Base-by-base conservation (phyloP, 2,888 invertebrate genomes). In the Doris montereyensis region DNA sequence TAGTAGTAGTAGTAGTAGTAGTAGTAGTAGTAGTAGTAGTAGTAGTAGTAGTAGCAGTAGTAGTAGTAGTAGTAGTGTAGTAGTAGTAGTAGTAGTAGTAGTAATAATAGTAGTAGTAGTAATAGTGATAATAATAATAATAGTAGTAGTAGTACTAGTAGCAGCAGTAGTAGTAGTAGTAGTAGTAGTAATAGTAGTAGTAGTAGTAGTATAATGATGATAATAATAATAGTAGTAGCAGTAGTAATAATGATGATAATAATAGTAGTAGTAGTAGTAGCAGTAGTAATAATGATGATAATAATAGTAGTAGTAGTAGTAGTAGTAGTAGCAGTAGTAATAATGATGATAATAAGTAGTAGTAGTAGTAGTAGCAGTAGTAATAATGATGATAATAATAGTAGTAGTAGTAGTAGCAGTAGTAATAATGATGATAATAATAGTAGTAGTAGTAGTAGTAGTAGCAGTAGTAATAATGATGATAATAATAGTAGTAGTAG, bases 361-460 rank as follows among this genome's bases (percentile, higher is more conserved):
- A 41, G 52, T 41, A 41, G 52, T 41, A 41, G 52, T 41, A 41
- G 52, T 41, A 41, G 52, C 17, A 41, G 52, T 17, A 41, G 52
- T 41, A 41, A 17, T 41, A 41, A 17, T 41, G 17, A 17, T 41
- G 17, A 17, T 17, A 41, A 17, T 41, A 41, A 17, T 41, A 41
- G 52, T 41, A 41, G 52, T 41, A 67, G 71, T 57, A 72, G 58
- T 58, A 72, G 71, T 71, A 72, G 60, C 58, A 60, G 71, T 71
- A 77, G 71, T 71, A 77, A 58, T 71, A 77, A 58, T 71, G 35
- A 58, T 57, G 57, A 34, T 71, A 60, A 60, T 57, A 72, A 60
- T 57, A 77, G 71, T 71, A 72, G 32, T 57, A 34, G 70, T 41
- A 30, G 70, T 41, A 1, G 65, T 26, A 65, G 1, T 26, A 21